Evolutionary conservation across 2,113 vertebrate genomes (phyloP).

Genomic region (Chiloscyllium plagiosum): DNA sequence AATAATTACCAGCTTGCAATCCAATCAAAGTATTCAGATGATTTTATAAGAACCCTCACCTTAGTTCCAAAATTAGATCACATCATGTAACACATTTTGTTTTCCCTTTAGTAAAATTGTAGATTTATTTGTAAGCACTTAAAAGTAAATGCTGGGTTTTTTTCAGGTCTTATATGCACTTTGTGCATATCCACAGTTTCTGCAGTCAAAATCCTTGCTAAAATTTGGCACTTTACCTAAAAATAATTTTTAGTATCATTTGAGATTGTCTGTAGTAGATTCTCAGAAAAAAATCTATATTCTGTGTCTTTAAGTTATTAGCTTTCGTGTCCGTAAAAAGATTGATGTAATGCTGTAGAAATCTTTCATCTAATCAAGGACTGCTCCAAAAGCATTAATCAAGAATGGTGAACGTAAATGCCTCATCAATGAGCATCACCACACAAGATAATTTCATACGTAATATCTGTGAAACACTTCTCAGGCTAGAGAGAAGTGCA

Average conservation of each 20-base stretch:
- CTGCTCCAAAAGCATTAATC: background rate
- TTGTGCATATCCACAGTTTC: background rate
- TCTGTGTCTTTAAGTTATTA: background rate
- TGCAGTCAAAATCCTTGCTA: background rate
- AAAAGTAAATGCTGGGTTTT: background rate
- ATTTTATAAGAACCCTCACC: background rate
- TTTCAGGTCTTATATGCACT: background rate
- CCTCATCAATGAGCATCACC: background rate
- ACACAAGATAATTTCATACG: background rate
- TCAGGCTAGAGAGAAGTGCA: background rate
- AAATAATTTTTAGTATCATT: background rate
- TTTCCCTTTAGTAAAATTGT: background rate
- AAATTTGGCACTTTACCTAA: background rate
- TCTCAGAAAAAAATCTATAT: background rate
- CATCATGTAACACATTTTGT: background rate
- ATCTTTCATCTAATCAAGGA: background rate
- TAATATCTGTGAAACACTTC: background rate
- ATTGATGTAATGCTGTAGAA: background rate
- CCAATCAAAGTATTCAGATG: background rate
- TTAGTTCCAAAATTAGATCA: background rate
- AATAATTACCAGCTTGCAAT: background rate
- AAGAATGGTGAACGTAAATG: background rate
- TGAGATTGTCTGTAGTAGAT: background rate
- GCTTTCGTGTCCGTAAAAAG: background rate
- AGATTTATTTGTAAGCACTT: background rate